A percentile compares a stretch with the other conserved stretches of the same genome.
These are phyloP conservation scores for Rhizomys pruinosus DNA, from an alignment of 2,113 vertebrate species.

Conservation along the genomic window DNA sequence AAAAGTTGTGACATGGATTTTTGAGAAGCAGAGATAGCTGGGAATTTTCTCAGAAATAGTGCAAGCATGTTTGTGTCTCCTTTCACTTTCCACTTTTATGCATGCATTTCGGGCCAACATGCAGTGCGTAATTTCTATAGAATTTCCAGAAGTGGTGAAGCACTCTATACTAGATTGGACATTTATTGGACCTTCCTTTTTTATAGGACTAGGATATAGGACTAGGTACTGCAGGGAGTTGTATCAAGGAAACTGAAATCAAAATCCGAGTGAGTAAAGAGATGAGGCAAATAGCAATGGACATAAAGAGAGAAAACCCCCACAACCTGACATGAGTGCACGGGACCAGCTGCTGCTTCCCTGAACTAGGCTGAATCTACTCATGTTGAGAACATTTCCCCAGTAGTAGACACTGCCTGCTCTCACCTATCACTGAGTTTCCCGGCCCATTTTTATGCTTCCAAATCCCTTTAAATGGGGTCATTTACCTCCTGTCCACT, in stretches of 20 bases:
- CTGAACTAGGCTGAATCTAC: neutral
- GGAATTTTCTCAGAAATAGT: constrained; percentile 58
- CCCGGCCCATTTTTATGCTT: neutral
- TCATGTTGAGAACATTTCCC: constrained; percentile 35
- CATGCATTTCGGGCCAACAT: neutral
- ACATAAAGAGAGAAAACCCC: neutral
- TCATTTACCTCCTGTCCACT: neutral
- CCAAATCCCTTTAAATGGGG: constrained; percentile 18
- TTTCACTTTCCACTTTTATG: constrained; percentile 58
- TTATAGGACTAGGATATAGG: neutral
- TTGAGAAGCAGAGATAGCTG: constrained; percentile 7
- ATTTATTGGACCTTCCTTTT: neutral
- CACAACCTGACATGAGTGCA: neutral
- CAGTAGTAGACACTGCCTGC: neutral
- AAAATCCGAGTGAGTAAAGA: constrained; percentile 46
- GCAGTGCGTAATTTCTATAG: constrained; percentile 14
- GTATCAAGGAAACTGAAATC: constrained; percentile 15
- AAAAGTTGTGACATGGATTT: neutral
- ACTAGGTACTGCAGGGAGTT: neutral
- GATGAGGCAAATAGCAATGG: constrained; percentile 37
- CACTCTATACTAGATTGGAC: neutral
- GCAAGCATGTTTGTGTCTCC: neutral
- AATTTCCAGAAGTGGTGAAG: constrained; percentile 14
- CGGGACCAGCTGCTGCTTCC: neutral
- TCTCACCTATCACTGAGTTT: neutral